Evolutionary conservation across 2,113 vertebrate genomes (phyloP), one percentile per base, ranked within the genome.

Genomic region (Hippocampus barbouri): DNA sequence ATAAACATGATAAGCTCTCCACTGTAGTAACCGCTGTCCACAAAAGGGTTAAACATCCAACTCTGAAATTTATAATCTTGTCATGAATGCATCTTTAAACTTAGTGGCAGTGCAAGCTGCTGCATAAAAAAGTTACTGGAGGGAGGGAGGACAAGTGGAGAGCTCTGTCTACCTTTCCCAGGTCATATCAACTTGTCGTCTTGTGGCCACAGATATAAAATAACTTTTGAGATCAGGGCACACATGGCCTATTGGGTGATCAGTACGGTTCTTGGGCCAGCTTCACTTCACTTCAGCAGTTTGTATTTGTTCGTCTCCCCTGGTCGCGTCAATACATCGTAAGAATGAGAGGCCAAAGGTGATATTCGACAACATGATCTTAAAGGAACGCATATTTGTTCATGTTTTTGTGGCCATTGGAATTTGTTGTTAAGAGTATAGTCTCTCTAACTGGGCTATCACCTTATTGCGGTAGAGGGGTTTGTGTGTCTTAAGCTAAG

Each of bases 71-170:
- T 65, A 79, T 79, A 88, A 88, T 86, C 86, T 43, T 75, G 80
- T 81, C 83, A 51, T 61, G 74, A 79, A 80, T 68, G 61, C 77
- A 65, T 83, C 72, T 84, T 88, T 80, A 77, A 75, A 76, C 85
- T 87, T 72, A 74, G 83, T 56, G 51, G 81, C 83, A 79, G 84
- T 73, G 87, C 86, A 89, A 88, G 83, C 83, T 89, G 82, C 80
- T 80, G 88, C 86, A 91, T 91, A 89, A 89, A 90, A 92, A 92
- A 88, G 78, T 72, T 20, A 49, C 77, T 78, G 76, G 78, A 80
- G 74, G 75, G 60, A 76, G 68, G 3, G 21, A 64, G 73, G 78
- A 81, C 12, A 51, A 68, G 73, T 77, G 81, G 67, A 30, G 25
- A 73, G 71, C 70, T 57, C 71, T 40, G 70, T 73, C 71, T 78